Evolutionary conservation across 2,888 invertebrate genomes (phyloP).

Genomic region (Hylaea fasciaria): DNA sequence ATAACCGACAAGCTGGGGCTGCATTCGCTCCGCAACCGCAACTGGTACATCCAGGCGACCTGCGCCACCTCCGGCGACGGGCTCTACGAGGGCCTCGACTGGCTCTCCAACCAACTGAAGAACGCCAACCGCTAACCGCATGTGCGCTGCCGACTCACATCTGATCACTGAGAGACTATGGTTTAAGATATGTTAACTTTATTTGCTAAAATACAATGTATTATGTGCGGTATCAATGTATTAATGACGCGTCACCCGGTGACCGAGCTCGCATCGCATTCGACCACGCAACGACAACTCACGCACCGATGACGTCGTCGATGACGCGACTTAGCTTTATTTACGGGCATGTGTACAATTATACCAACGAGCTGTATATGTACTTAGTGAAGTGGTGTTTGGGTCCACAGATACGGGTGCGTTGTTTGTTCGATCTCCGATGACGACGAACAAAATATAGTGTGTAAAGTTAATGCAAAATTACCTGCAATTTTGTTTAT

Average conservation of each 20-base stretch:
- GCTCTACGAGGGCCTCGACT: constrained; percentile 99
- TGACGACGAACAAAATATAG: constrained; percentile 82
- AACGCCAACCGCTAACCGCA: constrained; percentile 96
- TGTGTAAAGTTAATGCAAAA: constrained; percentile 81
- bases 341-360: constrained; percentile 27
- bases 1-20: constrained; percentile 99
- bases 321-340: constrained; percentile 17
- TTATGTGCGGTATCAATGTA: constrained; percentile 83
- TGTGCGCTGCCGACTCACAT: constrained; percentile 70
- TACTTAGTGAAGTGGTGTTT: constrained; percentile 55
- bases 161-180: constrained; percentile 84
- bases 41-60: constrained; percentile 98
- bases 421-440: constrained; percentile 74
- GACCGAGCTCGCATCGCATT: constrained; percentile 70
- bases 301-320: constrained; percentile 8
- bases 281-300: constrained; percentile 10
- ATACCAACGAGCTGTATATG: constrained; percentile 24
- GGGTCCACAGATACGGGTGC: constrained; percentile 59
- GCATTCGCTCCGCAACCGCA: constrained; percentile 98
- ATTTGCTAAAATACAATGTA: constrained; percentile 84
- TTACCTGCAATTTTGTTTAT: constrained; percentile 74
- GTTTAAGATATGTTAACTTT: constrained; percentile 85
- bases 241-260: constrained; percentile 73
- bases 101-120: constrained; percentile 99
- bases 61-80: constrained; percentile 99